Base-by-base conservation (phyloP, 2,797 vertebrate species). In the Diceros bicornis region DNA sequence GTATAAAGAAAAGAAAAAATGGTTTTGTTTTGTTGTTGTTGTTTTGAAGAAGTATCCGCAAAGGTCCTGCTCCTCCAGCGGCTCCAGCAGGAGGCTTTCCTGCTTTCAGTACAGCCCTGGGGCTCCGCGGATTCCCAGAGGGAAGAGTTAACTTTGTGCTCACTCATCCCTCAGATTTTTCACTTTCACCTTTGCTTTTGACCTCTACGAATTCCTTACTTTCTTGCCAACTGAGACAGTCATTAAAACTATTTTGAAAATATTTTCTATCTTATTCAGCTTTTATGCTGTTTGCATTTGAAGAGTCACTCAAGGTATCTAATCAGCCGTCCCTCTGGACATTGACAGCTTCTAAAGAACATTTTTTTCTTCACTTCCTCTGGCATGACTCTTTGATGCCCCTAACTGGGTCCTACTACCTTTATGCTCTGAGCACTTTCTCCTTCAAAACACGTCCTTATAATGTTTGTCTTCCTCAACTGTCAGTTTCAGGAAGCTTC, bases 221-320 rank as follows among this genome's bases (percentile, higher is more conserved):
- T 41, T 89, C n/a, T 57, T 52, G 4, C n/a, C 50, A 52, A 78
- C 44, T 23, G 68, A 87, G 71, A 81, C 13, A 50, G 14, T 9
- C 69, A 90, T 72, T 37, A 55, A 87, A 79, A 87, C 1, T 6
- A 12, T 57, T 64, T 94, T 79, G 79, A 89, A 85, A 52, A 86
- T 92, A 84, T 92, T 41, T 91, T 87, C 79, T 79, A 17, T 77
- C 55, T 81, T 20, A 55, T 61, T 64, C 32, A 9, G n/a, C 20
- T 74, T 78, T 72, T 74, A 87, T 77, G 37, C 20, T 64, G 25
- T 59, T 95, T 78, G 9, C 16, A 62, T 69, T n/a, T 37, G 34
- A 94, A 83, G 68, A 64, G 2, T 69, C 82, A 34, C 29, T 34
- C 72, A 14, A 50, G n/a, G 21, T 16, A 47, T 52, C 16, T 74